These are phyloP conservation scores for Deroplatys truncata DNA, from an alignment of 2,888 invertebrate species.

Conservation along the genomic window DNA sequence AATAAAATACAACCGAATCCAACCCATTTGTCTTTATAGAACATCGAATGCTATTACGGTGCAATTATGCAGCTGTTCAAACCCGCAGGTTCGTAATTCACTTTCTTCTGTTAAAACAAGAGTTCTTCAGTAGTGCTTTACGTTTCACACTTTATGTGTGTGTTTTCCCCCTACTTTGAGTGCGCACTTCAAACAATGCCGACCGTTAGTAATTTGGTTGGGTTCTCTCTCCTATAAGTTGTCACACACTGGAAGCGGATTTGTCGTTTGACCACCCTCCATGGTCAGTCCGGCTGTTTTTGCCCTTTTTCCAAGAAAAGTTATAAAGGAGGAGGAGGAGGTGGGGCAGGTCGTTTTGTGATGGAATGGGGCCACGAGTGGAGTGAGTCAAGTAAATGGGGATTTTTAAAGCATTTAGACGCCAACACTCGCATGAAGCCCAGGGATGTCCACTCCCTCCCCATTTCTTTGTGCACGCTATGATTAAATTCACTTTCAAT, in stretches of 20 bases:
- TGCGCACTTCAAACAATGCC: background rate
- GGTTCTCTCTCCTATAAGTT: background rate
- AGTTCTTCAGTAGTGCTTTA: background rate
- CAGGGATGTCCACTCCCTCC: background rate
- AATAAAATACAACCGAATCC: too few relatives aligned
- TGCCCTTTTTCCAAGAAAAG: slow-evolving; percentile 23
- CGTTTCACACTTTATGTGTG: background rate
- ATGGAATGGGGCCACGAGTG: background rate
- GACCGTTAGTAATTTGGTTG: background rate
- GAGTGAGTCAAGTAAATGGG: background rate
- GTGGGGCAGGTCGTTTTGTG: background rate
- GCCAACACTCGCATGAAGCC: background rate
- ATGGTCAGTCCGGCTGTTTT: slow-evolving; percentile 5
- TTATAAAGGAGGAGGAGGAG: slow-evolving; percentile 1
- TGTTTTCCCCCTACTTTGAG: background rate
- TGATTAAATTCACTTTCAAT: too few relatives aligned
- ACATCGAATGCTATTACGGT: too few relatives aligned
- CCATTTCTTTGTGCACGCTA: too few relatives aligned
- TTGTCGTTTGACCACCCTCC: background rate
- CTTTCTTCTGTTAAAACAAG: too few relatives aligned
- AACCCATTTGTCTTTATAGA: too few relatives aligned
- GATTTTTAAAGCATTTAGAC: background rate
- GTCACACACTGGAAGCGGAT: background rate
- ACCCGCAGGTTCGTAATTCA: too few relatives aligned
- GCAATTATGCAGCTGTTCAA: too few relatives aligned